Evolutionary conservation across 2,888 invertebrate genomes (phyloP), one percentile per base, ranked within the genome.

Genomic region (Chloromyia formosa): DNA sequence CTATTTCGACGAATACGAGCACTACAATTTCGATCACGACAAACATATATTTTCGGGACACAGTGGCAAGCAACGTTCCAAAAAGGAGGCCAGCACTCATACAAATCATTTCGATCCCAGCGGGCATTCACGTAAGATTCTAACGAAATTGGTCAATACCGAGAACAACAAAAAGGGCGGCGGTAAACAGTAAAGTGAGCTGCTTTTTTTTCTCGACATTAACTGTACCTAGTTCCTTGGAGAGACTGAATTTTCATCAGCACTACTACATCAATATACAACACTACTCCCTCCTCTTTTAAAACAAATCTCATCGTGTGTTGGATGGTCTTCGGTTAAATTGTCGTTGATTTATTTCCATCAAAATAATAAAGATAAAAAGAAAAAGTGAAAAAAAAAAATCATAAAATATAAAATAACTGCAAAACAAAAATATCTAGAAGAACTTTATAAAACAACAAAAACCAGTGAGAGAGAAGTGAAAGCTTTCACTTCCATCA

Each of bases 11-110:
- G 92, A 95, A 83, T 95, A 95, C 89, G 97, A 97, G 83, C 94
- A 95, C 84, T 97, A 94, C 89, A 96, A 96, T 87, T 96, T 93
- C 86, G 95, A 95, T 81, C 92, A 94, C 88, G 96, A 95, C 85
- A 96, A 96, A 86, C 92, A 94, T 84, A 90, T 96, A 78, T 92
- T 91, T 85, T 90, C 92, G 58, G 93, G 93, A 23, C 94, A 95
- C 86, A 92, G 95, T 83, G 97, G 97, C 77, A 96, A 97, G 84
- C 94, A 95, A 82, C 89, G 96, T 79, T 90, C 92, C 76, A 96
- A 97, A 88, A 93, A 92, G 84, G 97, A 97, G 87, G 94, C 92
- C 60, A 90, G 88, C 82, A 91, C 91, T 80, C 94, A 97, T 86
- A 95, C 95, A 56, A 96, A 97, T 86, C 95, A 95, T 86, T 91